Evolutionary conservation across 92 coral and sea anemone genomes (phyloP), one percentile per base, ranked within the genome.

Genomic region (Phenganax marumi): DNA sequence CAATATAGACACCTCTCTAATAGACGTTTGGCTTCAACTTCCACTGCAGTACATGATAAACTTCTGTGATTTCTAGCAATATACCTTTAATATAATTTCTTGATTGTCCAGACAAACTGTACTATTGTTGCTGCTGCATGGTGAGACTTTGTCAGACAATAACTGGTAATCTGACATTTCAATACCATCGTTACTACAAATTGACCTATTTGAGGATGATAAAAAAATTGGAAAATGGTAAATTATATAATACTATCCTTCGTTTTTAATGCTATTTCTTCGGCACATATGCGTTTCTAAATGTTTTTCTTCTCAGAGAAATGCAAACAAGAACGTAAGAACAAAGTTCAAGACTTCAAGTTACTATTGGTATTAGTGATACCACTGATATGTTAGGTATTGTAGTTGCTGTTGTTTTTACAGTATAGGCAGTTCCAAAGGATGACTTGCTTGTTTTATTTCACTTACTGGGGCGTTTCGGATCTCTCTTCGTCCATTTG

Each of bases 91-190:
- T 47, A 70, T 48, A 24, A 0, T 47, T 47, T 47, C 82, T 21
- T 77, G 82, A 13, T 65, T 21, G 12, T 77, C 82, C 23, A 54
- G 52, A 19, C 71, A 56, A 24, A 72, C 77, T 0, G 82, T 57
- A 77, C 82, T 77, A 16, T 65, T 50, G 25, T 58, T 77, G 52
- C 71, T 77, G 82, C 82, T 77, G 24, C 51, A n/a, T 13, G 82
- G 82, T 7, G 82, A 77, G 39, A 24, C 21, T 24, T 57, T 76
- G 43, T 60, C 68, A 52, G 81, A 25, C 26, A 60, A 55, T 8
- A 60, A 55, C 0, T 57, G 68, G 69, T 57, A 76, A 68, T 76
- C 81, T 57, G 81, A 26, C n/a, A 60, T 18, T 22, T 76, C 81
- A 57, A 23, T 51, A 18, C 25, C 68, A 77, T 77, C 82, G 17